Conservation (phyloP, 92 coral and sea anemone genomes). For the Palythoa grandis region DNA sequence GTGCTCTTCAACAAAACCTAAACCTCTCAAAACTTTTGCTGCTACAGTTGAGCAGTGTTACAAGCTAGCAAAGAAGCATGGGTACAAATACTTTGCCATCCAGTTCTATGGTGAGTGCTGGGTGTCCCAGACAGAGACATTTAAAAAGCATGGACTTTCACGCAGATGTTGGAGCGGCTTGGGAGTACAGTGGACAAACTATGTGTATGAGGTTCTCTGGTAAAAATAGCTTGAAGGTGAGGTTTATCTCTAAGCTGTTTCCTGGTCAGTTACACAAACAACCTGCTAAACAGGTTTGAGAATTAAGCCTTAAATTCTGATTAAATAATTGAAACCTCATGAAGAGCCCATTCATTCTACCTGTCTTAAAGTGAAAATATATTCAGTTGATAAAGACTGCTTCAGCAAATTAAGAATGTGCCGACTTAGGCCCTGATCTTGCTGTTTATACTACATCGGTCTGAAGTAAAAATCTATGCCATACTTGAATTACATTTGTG, state of each 20-base stretch:
- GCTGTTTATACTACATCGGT: no score
- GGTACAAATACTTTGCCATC: constrained; percentile 47
- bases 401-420: no score
- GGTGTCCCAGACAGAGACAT: constrained; percentile 19
- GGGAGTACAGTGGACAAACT: constrained; percentile 36
- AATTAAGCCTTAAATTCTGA: neutral
- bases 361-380: no score
- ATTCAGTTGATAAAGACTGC: no score
- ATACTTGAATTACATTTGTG: no score
- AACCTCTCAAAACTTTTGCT: neutral
- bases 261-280: neutral
- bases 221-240: neutral
- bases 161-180: constrained; percentile 35
- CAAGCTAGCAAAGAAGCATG: constrained; percentile 13
- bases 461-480: no score
- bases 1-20: neutral
- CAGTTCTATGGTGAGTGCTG: constrained; percentile 62
- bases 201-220: constrained; percentile 38
- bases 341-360: no score
- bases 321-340: no score
- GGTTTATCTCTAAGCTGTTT: neutral
- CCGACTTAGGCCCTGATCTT: no score
- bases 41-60: constrained; percentile 38
- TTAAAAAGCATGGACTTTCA: constrained; percentile 17
- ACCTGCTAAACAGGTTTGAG: neutral